A percentile compares a stretch with the other conserved stretches of the same genome.
Evolutionary conservation across 2,888 invertebrate species (phyloP).

Genomic region (Itoplectis maculator): DNA sequence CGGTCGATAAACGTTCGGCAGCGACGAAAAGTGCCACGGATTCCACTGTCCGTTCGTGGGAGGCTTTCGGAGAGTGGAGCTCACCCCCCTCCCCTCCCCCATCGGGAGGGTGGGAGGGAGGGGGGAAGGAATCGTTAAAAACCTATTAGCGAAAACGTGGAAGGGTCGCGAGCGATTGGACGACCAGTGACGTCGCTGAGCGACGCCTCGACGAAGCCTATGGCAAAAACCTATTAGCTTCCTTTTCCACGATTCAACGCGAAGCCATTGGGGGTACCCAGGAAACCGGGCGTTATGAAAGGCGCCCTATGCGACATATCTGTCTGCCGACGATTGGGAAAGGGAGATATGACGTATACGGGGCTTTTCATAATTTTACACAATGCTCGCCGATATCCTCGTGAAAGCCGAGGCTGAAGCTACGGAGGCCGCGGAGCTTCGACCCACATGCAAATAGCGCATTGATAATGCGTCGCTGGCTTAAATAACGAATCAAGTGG

Average conservation of each 20-base stretch:
- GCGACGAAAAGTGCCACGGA: no score
- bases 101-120: no score
- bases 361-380: no score
- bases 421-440: no score
- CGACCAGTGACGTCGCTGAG: constrained; percentile 23
- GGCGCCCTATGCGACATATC: no score
- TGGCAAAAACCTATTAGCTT: constrained; percentile 29
- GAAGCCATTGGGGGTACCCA: no score
- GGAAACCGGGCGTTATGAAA: no score
- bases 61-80: constrained; percentile 33
- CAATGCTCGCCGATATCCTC: not conserved
- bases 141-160: constrained; percentile 49
- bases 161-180: constrained; percentile 49
- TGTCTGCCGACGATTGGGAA: no score
- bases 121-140: constrained; percentile 60
- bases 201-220: constrained; percentile 22
- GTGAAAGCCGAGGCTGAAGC: not conserved
- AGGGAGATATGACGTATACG: constrained; percentile 7
- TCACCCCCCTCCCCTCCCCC: constrained; percentile 38
- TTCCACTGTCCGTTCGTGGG: no score
- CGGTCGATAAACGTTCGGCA: no score
- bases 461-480: no score
- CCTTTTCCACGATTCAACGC: constrained; percentile 38
- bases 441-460: not conserved
- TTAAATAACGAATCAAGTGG: no score